These are phyloP conservation scores for Belgica antarctica DNA, from an alignment of 2,888 invertebrate genomes.

Conservation along the genomic window DNA sequence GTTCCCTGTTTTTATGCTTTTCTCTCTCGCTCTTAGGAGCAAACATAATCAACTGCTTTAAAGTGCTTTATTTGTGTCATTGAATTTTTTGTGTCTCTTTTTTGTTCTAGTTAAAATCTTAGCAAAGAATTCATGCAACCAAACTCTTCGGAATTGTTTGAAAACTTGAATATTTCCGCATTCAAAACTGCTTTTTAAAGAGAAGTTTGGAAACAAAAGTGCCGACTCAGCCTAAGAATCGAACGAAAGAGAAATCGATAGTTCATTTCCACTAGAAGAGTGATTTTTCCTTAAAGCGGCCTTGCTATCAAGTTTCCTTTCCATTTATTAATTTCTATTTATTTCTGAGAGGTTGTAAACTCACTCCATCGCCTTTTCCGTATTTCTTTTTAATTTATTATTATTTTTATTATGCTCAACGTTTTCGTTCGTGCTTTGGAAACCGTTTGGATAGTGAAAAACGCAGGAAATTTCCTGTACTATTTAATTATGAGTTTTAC, in stretches of 20 bases:
- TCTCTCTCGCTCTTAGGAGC: background rate
- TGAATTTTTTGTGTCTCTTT: background rate
- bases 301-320: constrained; percentile 9
- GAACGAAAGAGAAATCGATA: constrained; percentile 14
- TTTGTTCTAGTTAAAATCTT: constrained; percentile 1
- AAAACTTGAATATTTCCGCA: background rate
- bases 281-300: constrained; percentile 14
- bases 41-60: constrained; percentile 16
- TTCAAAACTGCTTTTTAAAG: background rate
- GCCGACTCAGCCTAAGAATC: constrained; percentile 15
- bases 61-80: constrained; percentile 17
- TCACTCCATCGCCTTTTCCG: constrained; percentile 20
- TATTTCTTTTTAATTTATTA: constrained; percentile 37
- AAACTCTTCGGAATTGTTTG: background rate
- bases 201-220: constrained; percentile 10
- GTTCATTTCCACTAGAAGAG: constrained; percentile 34
- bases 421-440: constrained; percentile 14
- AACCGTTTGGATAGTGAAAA: constrained; percentile 21
- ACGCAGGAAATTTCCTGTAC: constrained; percentile 34
- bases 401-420: constrained; percentile 28
- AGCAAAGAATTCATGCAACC: background rate
- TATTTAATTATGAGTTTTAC: constrained; percentile 41
- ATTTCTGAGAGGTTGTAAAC: constrained; percentile 35
- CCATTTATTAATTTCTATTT: constrained; percentile 42
- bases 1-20: constrained; percentile 5